phyloP scores from a whole-genome alignment of 2,888 invertebrate species.

The Phoronis australis region DNA sequence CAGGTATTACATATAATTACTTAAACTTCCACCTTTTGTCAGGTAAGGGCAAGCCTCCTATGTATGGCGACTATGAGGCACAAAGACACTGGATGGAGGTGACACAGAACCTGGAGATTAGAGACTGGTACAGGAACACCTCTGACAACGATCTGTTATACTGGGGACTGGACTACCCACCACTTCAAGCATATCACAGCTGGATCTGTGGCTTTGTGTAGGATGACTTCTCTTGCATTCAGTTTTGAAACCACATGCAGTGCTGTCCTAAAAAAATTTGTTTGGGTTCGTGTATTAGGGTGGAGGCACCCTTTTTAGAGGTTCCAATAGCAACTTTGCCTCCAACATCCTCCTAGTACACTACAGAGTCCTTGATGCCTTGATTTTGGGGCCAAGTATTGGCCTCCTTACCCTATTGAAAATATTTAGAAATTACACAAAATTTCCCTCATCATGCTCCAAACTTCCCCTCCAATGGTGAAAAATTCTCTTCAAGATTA shows the following conservation, averaged over 20 bases:
- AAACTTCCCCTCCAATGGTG: no score
- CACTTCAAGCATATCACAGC: constrained; percentile 95
- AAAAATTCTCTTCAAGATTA: no score
- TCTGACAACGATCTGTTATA: constrained; percentile 79
- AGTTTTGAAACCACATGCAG: background rate
- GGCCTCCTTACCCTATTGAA: no score
- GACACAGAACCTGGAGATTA: constrained; percentile 73
- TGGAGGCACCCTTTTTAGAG: no score
- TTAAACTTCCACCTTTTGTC: no score
- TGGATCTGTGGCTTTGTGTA: constrained; percentile 56
- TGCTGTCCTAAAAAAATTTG: background rate
- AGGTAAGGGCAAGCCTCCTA: constrained; percentile 64
- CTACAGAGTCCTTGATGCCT: no score
- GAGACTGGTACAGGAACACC: constrained; percentile 56
- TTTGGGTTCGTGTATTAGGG: background rate
- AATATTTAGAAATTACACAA: no score
- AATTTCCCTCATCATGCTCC: no score
- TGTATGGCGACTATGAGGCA: constrained; percentile 97
- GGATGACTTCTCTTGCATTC: constrained; percentile 12
- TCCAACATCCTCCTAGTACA: no score
- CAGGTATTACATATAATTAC: no score
- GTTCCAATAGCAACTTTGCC: no score
- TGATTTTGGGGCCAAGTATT: no score
- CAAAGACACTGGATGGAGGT: constrained; percentile 99
- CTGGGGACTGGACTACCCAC: constrained; percentile 99